Percentiles rank a stretch among this genome's conserved stretches.
Evolutionary conservation across 2,113 vertebrate genomes (phyloP).

Genomic region (Hypocryptadius cinnamomeus): DNA sequence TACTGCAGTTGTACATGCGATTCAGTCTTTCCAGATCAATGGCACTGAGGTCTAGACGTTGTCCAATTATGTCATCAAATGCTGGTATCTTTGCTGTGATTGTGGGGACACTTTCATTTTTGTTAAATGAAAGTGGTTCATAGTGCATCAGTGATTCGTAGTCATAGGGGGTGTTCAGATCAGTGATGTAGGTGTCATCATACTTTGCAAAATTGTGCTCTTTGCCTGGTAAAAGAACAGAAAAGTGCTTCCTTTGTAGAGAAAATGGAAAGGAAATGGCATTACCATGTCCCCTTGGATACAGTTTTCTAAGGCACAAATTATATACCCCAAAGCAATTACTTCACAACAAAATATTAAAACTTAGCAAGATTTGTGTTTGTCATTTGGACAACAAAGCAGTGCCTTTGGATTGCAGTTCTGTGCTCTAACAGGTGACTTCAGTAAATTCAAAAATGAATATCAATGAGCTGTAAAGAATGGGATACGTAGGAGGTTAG

Average conservation of each 20-base stretch:
- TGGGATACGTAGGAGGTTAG: neutral
- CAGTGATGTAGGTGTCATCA: slow-evolving; percentile 75
- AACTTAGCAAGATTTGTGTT: neutral
- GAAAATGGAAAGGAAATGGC: neutral
- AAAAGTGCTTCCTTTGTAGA: neutral
- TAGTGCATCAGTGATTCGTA: slow-evolving; percentile 94
- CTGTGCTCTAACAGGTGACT: neutral
- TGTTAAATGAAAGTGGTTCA: slow-evolving; percentile 83
- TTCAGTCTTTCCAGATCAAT: slow-evolving; percentile 83
- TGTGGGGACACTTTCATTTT: slow-evolving; percentile 77
- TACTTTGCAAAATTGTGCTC: slow-evolving; percentile 85
- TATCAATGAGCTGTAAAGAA: neutral
- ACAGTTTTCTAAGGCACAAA: neutral
- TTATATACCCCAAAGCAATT: neutral
- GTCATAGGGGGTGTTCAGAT: slow-evolving; percentile 90
- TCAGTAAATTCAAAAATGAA: neutral
- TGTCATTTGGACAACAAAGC: neutral
- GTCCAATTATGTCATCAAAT: slow-evolving; percentile 84
- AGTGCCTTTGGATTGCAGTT: neutral
- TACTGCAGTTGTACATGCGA: slow-evolving; percentile 92
- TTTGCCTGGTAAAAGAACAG: slow-evolving; percentile 59
- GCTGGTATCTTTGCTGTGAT: slow-evolving; percentile 87
- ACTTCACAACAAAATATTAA: neutral
- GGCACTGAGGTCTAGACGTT: slow-evolving; percentile 84
- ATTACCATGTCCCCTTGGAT: neutral